Conservation (phyloP, 2,113 vertebrate species). For the Paradisaea rubra region DNA sequence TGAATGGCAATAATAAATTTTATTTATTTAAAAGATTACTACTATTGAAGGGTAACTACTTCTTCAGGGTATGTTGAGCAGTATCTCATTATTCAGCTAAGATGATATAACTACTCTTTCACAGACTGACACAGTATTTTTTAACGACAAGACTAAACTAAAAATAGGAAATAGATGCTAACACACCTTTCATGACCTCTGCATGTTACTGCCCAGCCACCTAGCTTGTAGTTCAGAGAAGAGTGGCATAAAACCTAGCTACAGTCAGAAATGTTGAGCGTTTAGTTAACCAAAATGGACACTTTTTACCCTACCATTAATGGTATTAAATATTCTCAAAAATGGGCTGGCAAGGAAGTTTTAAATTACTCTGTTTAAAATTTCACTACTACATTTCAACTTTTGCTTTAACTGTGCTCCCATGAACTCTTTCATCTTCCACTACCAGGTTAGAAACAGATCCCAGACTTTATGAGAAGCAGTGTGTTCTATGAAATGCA, state of each 20-base stretch:
- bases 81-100: conserved; percentile 40
- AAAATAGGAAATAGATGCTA: conserved; percentile 21
- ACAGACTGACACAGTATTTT: background rate
- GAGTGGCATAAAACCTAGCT: background rate
- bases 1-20: background rate
- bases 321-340: background rate
- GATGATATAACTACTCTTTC: background rate
- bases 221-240: background rate
- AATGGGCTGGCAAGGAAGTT: background rate
- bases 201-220: background rate
- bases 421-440: background rate
- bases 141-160: background rate
- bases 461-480: background rate
- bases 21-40: conserved; percentile 17
- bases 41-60: background rate
- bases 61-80: background rate
- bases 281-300: background rate
- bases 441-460: background rate
- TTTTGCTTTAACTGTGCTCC: background rate
- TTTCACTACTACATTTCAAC: background rate
- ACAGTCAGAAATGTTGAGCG: background rate
- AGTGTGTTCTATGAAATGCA: rapidly evolving
- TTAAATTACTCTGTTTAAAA: background rate
- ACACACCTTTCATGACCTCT: background rate
- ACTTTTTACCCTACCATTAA: background rate